These are phyloP conservation scores for Cyprinodon brontotheroides DNA, from an alignment of 2,113 vertebrate genomes.

Conservation along the genomic window DNA sequence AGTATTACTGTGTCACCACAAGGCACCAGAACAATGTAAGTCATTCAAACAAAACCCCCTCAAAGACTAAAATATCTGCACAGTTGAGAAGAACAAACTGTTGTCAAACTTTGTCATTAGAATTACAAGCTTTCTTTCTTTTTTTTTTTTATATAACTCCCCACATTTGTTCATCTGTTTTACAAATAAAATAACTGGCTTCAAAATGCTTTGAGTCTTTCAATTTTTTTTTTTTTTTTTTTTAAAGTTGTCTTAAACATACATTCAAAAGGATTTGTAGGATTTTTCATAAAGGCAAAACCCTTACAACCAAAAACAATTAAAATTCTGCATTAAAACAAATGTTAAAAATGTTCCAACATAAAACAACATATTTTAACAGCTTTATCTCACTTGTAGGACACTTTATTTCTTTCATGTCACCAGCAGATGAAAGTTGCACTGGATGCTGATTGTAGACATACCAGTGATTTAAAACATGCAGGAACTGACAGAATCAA, in stretches of 20 bases:
- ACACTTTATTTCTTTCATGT: not conserved
- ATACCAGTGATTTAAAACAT: conserved; percentile 11
- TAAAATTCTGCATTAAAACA: too few relatives aligned
- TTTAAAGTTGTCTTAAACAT: not conserved
- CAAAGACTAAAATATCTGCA: conserved; percentile 55
- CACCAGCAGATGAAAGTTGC: not conserved
- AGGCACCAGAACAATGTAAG: conserved; percentile 50
- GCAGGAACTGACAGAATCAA: conserved; percentile 41
- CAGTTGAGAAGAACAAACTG: conserved; percentile 29
- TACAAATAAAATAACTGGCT: not conserved
- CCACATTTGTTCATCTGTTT: not conserved
- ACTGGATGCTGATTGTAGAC: not conserved
- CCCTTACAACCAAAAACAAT: too few relatives aligned
- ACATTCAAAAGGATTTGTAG: too few relatives aligned
- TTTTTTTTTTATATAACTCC: not conserved
- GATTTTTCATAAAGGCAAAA: too few relatives aligned
- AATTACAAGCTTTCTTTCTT: conserved; percentile 7
- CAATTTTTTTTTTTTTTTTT: not conserved
- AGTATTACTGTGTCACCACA: conserved; percentile 58
- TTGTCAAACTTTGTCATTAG: conserved; percentile 28
- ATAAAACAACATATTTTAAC: not conserved
- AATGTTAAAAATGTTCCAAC: too few relatives aligned
- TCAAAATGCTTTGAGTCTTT: not conserved
- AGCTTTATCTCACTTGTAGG: not conserved
- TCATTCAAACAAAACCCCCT: conserved; percentile 40